Evolutionary conservation across 2,113 vertebrate genomes (phyloP).

Genomic region (Cololabis saira): DNA sequence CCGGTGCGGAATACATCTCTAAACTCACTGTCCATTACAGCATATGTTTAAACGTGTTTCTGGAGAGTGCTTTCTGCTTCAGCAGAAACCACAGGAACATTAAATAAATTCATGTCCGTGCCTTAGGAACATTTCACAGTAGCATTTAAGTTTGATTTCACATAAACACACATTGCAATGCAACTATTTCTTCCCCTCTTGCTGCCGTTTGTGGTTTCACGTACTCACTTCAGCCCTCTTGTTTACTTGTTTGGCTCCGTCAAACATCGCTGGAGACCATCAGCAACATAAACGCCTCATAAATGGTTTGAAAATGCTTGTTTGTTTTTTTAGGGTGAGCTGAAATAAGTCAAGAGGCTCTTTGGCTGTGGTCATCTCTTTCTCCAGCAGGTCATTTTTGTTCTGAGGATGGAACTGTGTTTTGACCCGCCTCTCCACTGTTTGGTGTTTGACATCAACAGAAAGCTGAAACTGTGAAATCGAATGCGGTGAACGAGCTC

Average conservation of each 20-base stretch:
- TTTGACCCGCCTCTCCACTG: constrained; percentile 39
- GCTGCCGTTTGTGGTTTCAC: constrained; percentile 3
- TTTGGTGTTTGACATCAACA: constrained; percentile 55
- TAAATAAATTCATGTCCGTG: constrained; percentile 13
- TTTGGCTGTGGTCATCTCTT: background rate
- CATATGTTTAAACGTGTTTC: background rate
- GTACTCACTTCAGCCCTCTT: constrained; percentile 6
- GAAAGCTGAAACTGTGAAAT: constrained; percentile 56
- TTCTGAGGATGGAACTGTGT: constrained; percentile 25
- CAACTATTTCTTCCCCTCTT: constrained; percentile 13
- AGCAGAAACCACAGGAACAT: constrained; percentile 4
- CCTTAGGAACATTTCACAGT: constrained; percentile 28
- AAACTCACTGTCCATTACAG: background rate
- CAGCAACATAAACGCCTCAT: background rate
- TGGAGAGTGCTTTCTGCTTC: background rate
- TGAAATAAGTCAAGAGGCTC: constrained; percentile 32
- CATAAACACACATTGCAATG: constrained; percentile 19
- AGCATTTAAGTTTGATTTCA: constrained; percentile 7
- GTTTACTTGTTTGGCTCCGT: constrained; percentile 27
- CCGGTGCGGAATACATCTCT: no score
- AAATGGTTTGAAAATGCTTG: constrained; percentile 20
- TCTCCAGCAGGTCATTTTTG: constrained; percentile 11
- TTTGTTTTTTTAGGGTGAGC: constrained; percentile 11
- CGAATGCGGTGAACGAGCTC: constrained; percentile 42
- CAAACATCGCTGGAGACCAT: constrained; percentile 11